Evolutionary conservation across 2,113 vertebrate genomes (phyloP).

Genomic region (Neoarius graeffei): DNA sequence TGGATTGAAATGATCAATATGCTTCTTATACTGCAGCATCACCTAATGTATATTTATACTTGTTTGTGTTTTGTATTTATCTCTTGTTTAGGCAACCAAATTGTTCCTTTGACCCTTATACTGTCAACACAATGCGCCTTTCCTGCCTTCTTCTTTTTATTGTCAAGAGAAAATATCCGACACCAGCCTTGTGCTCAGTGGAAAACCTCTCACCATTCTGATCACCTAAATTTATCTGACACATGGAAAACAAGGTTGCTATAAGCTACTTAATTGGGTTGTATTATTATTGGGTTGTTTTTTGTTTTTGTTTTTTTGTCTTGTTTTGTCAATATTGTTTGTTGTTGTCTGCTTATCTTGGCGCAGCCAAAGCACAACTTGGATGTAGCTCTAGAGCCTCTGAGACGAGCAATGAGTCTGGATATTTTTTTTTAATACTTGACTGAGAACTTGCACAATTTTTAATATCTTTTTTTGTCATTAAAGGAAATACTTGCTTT

Average conservation of each 20-base stretch:
- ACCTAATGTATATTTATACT: conserved; percentile 48
- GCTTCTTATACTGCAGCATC: conserved; percentile 23
- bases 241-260: conserved; percentile 36
- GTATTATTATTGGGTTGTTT: conserved; percentile 16
- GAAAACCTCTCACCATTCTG: neutral
- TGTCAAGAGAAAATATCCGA: conserved; percentile 23
- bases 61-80: conserved; percentile 50
- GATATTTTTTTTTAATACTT: conserved; percentile 23
- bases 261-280: conserved; percentile 21
- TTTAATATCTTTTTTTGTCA: conserved; percentile 93
- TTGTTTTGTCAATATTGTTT: conserved; percentile 41
- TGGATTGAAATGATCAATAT: conserved; percentile 22
- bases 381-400: conserved; percentile 38
- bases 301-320: conserved; percentile 16
- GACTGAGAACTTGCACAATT: conserved; percentile 85
- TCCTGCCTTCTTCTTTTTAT: conserved; percentile 28
- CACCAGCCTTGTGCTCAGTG: conserved; percentile 46
- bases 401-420: conserved; percentile 40
- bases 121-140: conserved; percentile 19
- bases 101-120: conserved; percentile 30
- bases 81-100: conserved; percentile 21
- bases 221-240: conserved; percentile 24
- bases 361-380: conserved; percentile 55
- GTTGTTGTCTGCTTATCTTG: conserved; percentile 46
- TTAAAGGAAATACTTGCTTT: conserved; percentile 86